Evolutionary conservation across 1,140 invertebrate genomes (phyloP).

Genomic region (Drosophila suzukii): DNA sequence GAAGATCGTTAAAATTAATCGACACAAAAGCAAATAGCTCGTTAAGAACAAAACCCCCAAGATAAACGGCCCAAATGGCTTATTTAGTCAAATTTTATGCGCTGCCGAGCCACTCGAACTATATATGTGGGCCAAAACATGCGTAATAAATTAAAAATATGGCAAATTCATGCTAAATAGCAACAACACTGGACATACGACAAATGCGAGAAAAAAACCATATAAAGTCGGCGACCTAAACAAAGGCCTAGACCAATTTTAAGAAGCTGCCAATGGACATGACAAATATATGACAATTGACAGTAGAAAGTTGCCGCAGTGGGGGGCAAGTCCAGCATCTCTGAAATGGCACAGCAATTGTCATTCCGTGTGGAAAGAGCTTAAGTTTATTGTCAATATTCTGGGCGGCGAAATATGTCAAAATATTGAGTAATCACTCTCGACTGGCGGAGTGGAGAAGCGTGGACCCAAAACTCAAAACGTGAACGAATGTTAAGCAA

Average conservation of each 20-base stretch:
- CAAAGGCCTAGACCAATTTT: constrained; percentile 77
- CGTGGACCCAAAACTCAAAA: constrained; percentile 52
- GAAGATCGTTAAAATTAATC: constrained; percentile 47
- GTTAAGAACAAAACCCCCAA: constrained; percentile 30
- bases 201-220: neutral
- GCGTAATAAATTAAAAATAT: constrained; percentile 72
- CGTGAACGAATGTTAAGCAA: constrained; percentile 73
- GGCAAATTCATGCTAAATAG: constrained; percentile 65
- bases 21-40: constrained; percentile 21
- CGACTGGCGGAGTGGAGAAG: constrained; percentile 39
- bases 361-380: constrained; percentile 75
- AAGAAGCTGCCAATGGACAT: constrained; percentile 70
- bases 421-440: constrained; percentile 79
- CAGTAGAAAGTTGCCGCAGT: constrained; percentile 73
- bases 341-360: constrained; percentile 78
- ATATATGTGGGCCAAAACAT: constrained; percentile 58
- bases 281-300: constrained; percentile 77
- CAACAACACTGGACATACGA: constrained; percentile 44
- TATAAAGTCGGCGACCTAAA: constrained; percentile 21
- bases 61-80: constrained; percentile 37
- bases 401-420: constrained; percentile 66
- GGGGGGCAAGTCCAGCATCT: constrained; percentile 43
- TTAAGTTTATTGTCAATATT: constrained; percentile 83
- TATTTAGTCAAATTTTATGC: constrained; percentile 44
- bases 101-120: constrained; percentile 15